Percentiles rank a stretch among this genome's conserved stretches.
Evolutionary conservation across 2,797 vertebrate species (phyloP).

Genomic region (Hafferia zeledoni): DNA sequence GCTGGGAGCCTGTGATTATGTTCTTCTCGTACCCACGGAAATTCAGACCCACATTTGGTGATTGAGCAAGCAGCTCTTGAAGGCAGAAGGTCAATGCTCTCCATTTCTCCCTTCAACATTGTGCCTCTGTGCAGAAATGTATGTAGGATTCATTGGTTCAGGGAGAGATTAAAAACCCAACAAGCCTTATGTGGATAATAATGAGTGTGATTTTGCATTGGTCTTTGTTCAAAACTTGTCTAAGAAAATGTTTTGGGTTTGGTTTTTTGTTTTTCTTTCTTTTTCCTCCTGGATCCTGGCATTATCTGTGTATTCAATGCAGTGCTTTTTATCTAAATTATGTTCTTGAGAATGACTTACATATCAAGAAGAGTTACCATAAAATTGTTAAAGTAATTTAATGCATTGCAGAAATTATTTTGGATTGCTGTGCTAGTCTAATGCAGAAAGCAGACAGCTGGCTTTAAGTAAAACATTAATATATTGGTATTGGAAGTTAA

Average conservation of each 20-base stretch:
- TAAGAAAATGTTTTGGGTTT: not conserved
- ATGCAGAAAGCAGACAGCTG: not conserved
- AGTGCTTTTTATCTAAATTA: not conserved
- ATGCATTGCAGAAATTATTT: not conserved
- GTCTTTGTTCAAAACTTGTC: not conserved
- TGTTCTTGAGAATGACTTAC: not conserved
- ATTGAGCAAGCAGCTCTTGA: not conserved
- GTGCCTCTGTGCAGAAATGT: not conserved
- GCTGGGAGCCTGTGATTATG: not conserved
- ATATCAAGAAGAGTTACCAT: not conserved
- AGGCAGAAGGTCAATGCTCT: not conserved
- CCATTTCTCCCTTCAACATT: not conserved
- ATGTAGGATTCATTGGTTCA: not conserved
- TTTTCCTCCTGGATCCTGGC: not conserved
- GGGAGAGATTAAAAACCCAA: rapidly evolving
- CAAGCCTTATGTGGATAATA: not conserved
- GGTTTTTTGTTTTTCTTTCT: not conserved
- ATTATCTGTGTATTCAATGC: not conserved
- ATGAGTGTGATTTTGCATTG: not conserved
- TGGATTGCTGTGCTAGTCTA: not conserved
- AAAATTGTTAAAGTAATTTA: not conserved
- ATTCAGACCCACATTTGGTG: not conserved
- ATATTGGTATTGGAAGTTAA: not conserved
- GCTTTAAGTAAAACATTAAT: conserved; percentile 9
- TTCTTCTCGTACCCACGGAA: not conserved